A percentile compares a stretch with the other conserved stretches of the same genome.
Conservation (phyloP, 2,888 invertebrate genomes). For the Drosophila fulvimacula region DNA sequence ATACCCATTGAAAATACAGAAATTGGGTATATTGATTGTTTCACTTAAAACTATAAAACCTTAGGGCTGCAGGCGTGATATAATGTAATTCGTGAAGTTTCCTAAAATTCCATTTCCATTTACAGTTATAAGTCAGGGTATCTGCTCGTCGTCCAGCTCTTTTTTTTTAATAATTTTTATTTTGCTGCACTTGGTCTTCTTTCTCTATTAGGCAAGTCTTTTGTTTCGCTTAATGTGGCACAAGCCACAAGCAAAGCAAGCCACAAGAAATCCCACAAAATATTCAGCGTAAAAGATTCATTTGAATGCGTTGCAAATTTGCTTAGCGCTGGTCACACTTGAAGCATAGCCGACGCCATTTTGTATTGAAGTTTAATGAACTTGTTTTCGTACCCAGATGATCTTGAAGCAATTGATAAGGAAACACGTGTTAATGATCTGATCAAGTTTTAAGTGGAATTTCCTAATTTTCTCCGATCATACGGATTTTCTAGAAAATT, state of each 20-base stretch:
- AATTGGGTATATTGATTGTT: slow-evolving; percentile 3
- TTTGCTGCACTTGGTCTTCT: background rate
- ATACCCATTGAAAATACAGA: background rate
- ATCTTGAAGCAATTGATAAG: slow-evolving; percentile 18
- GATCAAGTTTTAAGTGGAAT: background rate
- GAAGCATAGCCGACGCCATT: slow-evolving; percentile 20
- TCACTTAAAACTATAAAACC: too few species aligned
- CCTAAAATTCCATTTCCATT: background rate
- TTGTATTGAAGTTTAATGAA: slow-evolving; percentile 33
- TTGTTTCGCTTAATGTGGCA: slow-evolving; percentile 40
- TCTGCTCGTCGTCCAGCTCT: background rate
- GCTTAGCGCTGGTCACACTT: slow-evolving; percentile 28
- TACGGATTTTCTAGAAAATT: background rate
- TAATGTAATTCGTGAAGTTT: background rate
- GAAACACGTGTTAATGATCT: slow-evolving; percentile 21
- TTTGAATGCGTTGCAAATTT: slow-evolving; percentile 43
- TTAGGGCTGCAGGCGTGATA: background rate
- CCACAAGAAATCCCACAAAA: slow-evolving; percentile 30
- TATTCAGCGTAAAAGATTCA: slow-evolving; percentile 30
- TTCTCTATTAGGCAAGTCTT: slow-evolving; percentile 10
- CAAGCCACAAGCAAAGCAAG: slow-evolving; percentile 32
- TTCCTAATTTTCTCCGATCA: background rate
- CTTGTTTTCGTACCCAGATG: slow-evolving; percentile 4
- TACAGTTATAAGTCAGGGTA: background rate
- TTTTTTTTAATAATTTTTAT: background rate